phyloP scores from a whole-genome alignment of 2,797 vertebrate species.

The Anomalospiza imberbis region DNA sequence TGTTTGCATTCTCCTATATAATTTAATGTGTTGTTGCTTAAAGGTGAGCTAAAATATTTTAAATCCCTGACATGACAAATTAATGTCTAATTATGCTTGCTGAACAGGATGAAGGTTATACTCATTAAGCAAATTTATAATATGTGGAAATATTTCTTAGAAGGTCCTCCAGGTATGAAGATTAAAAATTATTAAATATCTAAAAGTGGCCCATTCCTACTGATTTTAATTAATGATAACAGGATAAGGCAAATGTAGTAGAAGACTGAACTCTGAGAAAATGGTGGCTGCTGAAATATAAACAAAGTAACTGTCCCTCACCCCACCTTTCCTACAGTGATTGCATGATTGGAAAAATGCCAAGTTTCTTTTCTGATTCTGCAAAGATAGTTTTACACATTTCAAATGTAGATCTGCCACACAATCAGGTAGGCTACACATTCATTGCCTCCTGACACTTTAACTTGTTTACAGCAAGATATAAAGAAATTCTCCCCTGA shows the following conservation, averaged over 20 bases:
- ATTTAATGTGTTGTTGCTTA: neutral
- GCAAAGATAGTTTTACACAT: neutral
- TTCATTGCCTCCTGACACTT: neutral
- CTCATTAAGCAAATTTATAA: neutral
- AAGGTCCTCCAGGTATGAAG: neutral
- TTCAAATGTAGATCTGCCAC: neutral
- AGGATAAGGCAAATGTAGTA: neutral
- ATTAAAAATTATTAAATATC: neutral
- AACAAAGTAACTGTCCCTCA: neutral
- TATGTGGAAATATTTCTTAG: neutral
- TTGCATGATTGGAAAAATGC: neutral
- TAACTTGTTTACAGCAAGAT: neutral
- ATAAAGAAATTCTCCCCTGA: neutral
- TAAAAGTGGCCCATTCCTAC: neutral
- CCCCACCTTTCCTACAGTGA: neutral
- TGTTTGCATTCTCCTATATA: neutral
- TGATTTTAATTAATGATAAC: neutral
- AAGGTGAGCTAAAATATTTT: neutral
- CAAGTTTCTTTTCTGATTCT: neutral
- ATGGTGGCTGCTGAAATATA: neutral
- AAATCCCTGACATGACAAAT: neutral
- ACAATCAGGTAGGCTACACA: neutral
- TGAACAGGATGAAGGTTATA: neutral
- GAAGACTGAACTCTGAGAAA: neutral
- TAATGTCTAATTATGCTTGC: neutral